phyloP scores from a whole-genome alignment of 2,113 vertebrate species.

The Spilogale gracilis region DNA sequence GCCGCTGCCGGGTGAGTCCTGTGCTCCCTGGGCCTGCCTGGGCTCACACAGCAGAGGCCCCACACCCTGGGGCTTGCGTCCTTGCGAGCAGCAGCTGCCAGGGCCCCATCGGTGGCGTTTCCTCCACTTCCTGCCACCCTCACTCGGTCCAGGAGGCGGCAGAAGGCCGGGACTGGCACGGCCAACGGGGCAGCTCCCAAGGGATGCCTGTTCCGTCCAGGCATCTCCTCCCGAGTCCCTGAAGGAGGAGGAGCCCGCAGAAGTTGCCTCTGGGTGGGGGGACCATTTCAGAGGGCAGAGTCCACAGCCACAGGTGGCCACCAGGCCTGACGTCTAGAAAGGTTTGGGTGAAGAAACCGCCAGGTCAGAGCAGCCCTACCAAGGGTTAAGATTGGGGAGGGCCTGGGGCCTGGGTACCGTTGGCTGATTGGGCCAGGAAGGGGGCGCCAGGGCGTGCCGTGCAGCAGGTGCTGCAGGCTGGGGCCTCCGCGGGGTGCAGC shows the following conservation, averaged over 20 bases:
- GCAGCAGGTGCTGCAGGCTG: not conserved
- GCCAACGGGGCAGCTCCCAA: not conserved
- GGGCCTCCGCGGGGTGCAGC: accelerated
- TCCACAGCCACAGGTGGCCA: not conserved
- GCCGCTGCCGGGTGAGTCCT: constrained; percentile 93
- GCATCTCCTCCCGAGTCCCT: not conserved
- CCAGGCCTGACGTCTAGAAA: accelerated
- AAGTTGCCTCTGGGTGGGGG: not conserved
- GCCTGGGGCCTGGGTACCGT: not conserved
- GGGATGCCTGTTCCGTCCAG: accelerated
- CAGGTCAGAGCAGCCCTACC: accelerated
- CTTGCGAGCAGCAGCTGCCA: accelerated
- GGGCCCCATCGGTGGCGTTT: accelerated
- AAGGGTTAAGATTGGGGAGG: not conserved
- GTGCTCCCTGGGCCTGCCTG: accelerated
- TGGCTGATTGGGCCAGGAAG: too few relatives aligned
- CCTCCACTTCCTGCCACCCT: not conserved
- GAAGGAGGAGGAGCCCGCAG: not conserved
- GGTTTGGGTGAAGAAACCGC: not conserved
- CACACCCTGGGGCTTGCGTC: not conserved
- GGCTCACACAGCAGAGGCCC: too few relatives aligned
- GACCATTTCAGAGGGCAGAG: accelerated
- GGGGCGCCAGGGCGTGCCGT: too few relatives aligned
- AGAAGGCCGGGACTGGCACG: accelerated
- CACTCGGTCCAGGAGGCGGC: not conserved